Base-by-base conservation (phyloP, 2,113 vertebrate genomes). In the Labeo catla region DNA sequence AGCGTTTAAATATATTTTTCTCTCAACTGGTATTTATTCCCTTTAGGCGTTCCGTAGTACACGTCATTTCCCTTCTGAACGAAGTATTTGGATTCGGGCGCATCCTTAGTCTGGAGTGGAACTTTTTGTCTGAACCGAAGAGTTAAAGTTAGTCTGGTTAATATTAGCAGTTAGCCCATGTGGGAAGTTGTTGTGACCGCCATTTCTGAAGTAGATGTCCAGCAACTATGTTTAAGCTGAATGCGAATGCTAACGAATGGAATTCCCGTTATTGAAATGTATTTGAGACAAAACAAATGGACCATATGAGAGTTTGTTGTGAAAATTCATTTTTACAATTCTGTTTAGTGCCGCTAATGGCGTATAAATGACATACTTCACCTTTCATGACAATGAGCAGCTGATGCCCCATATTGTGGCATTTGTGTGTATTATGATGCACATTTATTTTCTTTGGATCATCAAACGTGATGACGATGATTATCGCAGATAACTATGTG, bases 401-500 rank as follows among this genome's bases (percentile, higher is more conserved):
- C 80, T 77, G 49, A 81, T 65, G 79, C 79, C 81, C 65, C 68
- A 84, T 84, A 84, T 84, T 84, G 66, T 84, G 65, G 81, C 34
- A 43, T 83, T 59, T 73, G 65, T 83, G 81, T 83, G 81, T 50
- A 59, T 73, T 59, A 45, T n/a, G 36, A 84, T 84, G 81, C 81
- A 59, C 66, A 59, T 73, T 84, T 84, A 73, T 84, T 84, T 76
- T 54, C 10, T 72, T 70, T 52, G 34, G 57, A 50, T 84, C 79
- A 63, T 49, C 79, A 86, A 78, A 52, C 50, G 12, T 34, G 76
- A 68, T 76, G 43, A 63, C 43, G 16, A 89, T 28, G 28, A 80
- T 81, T 63, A 68, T 50, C 4, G 79, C 78, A 49, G 63, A 78
- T 84, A 43, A 87, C 77, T 59, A 47, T 74, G 36, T 36, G 63